phyloP scores from a whole-genome alignment of 2,888 invertebrate species.

The Esperia sulphurella region DNA sequence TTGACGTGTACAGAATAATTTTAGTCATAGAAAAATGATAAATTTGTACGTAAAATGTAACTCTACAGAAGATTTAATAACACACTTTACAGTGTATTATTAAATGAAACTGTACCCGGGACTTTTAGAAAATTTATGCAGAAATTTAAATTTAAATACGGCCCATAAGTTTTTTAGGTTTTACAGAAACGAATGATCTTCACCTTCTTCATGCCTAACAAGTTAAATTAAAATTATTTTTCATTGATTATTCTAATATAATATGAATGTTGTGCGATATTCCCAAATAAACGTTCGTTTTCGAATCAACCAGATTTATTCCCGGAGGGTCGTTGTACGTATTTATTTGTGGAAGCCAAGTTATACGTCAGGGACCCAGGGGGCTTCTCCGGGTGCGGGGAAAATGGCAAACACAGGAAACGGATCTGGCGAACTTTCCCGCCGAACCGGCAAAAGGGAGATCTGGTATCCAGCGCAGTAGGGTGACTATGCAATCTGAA shows the following conservation, averaged over 20 bases:
- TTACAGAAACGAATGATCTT: no score
- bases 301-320: constrained; percentile 56
- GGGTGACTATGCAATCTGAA: constrained; percentile 36
- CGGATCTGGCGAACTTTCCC: constrained; percentile 68
- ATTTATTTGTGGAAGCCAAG: constrained; percentile 59
- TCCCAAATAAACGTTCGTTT: constrained; percentile 44
- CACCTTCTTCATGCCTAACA: no score
- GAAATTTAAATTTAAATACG: no score
- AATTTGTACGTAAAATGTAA: no score
- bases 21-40: neutral
- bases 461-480: constrained; percentile 40
- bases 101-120: no score
- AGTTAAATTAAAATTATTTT: no score
- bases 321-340: constrained; percentile 48
- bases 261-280: neutral
- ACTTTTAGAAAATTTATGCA: no score
- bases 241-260: no score
- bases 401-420: constrained; percentile 73
- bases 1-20: neutral
- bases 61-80: no score
- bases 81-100: no score
- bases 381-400: constrained; percentile 27
- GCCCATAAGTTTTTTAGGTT: no score
- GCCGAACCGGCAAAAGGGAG: constrained; percentile 59
- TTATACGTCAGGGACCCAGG: constrained; percentile 42